Percentiles rank a stretch among this genome's conserved stretches.
Conservation (phyloP, 1,140 invertebrate species). For the Arion vulgaris region DNA sequence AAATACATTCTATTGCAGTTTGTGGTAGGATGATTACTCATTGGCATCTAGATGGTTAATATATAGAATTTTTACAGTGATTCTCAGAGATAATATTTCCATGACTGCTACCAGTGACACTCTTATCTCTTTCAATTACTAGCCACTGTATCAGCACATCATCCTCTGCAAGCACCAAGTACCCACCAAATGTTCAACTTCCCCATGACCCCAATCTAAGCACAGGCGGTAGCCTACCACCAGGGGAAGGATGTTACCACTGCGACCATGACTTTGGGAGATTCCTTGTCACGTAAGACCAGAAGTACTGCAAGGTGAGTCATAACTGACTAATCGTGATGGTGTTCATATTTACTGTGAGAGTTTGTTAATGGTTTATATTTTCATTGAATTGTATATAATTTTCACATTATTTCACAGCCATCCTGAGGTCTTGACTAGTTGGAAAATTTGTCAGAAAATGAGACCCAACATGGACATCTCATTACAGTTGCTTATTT, state of each 20-base stretch:
- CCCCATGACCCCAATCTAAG: conserved; percentile 59
- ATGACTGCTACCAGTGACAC: no score
- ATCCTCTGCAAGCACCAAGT: conserved; percentile 75
- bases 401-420: not conserved
- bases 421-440: no score
- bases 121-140: conserved; percentile 54
- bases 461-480: no score
- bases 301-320: conserved; percentile 43
- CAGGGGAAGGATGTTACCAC: conserved; percentile 91
- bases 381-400: not conserved
- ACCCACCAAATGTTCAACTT: conserved; percentile 55
- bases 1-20: no score
- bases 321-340: not conserved
- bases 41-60: no score
- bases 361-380: no score
- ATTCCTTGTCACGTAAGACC: conserved; percentile 54
- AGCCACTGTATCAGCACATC: conserved; percentile 88
- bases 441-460: no score
- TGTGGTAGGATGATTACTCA: no score
- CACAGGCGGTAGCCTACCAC: conserved; percentile 82
- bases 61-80: no score
- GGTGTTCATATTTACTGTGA: no score
- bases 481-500: no score
- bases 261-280: conserved; percentile 78
- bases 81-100: no score